Base-by-base conservation (phyloP, 2,113 vertebrate species). In the Phalacrocorax carbo region DNA sequence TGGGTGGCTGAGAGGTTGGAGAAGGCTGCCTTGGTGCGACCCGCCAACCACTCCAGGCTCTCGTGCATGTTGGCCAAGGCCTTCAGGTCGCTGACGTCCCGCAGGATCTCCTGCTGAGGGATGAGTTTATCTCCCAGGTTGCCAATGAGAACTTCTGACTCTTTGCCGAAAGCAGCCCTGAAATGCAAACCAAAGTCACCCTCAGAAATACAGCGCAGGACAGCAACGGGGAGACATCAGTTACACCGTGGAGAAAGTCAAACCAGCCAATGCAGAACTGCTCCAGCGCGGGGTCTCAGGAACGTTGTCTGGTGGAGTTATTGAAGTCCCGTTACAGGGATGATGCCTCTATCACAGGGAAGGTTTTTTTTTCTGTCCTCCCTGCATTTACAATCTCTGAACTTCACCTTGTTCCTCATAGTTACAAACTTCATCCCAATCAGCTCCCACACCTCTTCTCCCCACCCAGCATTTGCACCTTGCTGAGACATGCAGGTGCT, bases 91-190 rank as follows among this genome's bases (percentile, higher is more conserved):
- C 99, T 99, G 96, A 99, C 99, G 3, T 99, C 99, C 40, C 98
- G 97, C 36, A 99, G 98, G 95, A 99, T 99, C 98, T 99, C 99
- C 86, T 99, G 99, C 46, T 99, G 98, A 23, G 99, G 99, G 97
- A 99, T 99, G 85, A 99, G 96, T 46, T 99, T 99, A 97, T 99
- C 99, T 34, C 99, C 99, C 18, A 99, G 97, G 98, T 99, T 99
- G 42, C 99, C 99, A 4, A 99, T 99, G 76, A 99, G 98, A 30
- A 99, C 99, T 97, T 99, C 99, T 0, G 99, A 99, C 94, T 99
- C 99, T 72, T 99, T 99, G 66, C 99, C 99, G 44, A 99, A 99
- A 49, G 99, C 99, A 42, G 98, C 99, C 93, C 99, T 99, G 97
- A 15, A 97, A 97, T 5, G 82, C 46, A 96, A 96, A 97, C 13